These are phyloP conservation scores for Mercenaria mercenaria DNA, from an alignment of 1,140 invertebrate genomes.

Conservation along the genomic window DNA sequence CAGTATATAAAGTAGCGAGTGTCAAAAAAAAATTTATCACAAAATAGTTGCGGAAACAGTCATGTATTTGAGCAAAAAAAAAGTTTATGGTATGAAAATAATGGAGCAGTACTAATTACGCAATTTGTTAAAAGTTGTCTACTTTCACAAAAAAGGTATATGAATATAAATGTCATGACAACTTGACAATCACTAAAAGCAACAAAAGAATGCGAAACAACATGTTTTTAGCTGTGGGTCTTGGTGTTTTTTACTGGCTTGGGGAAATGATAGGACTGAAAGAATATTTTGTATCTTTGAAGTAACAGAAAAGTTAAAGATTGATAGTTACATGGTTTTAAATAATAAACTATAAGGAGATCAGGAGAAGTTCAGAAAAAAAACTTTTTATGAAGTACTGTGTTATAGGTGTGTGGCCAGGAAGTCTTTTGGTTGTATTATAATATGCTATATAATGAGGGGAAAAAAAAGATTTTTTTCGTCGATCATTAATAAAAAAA, in stretches of 20 bases:
- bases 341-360: background rate
- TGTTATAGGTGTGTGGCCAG: background rate
- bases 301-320: background rate
- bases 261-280: background rate
- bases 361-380: background rate
- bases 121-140: slow-evolving; percentile 25
- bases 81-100: background rate
- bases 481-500: no score
- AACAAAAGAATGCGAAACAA: background rate
- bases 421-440: no score
- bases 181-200: background rate
- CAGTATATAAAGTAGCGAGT: no score
- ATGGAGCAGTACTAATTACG: background rate
- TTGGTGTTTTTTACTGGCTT: background rate
- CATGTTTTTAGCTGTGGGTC: slow-evolving; percentile 8
- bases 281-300: background rate
- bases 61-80: background rate
- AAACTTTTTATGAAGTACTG: background rate
- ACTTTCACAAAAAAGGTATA: background rate
- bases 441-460: no score
- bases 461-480: no score
- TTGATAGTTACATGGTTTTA: background rate
- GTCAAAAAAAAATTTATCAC: no score
- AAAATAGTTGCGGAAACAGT: no score
- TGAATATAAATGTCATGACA: background rate